Percentiles rank a stretch among this genome's conserved stretches.
Conservation (phyloP, 2,888 invertebrate species). For the Melangyna quadrimaculata region DNA sequence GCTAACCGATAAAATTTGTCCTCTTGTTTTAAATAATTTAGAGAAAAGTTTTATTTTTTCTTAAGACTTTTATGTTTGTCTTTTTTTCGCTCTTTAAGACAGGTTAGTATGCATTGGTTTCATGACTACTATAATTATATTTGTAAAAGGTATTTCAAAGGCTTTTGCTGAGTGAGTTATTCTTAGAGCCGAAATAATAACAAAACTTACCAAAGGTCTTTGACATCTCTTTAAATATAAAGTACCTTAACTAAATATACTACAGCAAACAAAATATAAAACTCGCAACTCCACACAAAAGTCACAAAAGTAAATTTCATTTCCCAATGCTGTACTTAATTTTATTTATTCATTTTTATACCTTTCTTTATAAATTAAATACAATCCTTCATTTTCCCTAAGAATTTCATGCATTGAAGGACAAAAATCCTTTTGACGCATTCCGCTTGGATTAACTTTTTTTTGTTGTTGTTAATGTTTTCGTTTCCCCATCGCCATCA, state of each 20-base stretch:
- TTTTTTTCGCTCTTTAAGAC: no score
- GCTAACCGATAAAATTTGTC: no score
- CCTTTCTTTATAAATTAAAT: constrained; percentile 44
- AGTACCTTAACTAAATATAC: no score
- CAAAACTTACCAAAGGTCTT: not conserved
- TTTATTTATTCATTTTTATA: not conserved
- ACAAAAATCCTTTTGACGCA: constrained; percentile 55
- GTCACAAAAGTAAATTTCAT: not conserved
- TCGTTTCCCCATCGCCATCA: constrained; percentile 36
- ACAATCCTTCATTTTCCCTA: constrained; percentile 36
- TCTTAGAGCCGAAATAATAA: not conserved
- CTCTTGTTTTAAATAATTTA: no score
- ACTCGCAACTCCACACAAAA: not conserved
- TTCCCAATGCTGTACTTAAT: not conserved
- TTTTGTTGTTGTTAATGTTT: not conserved
- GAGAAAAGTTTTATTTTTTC: no score
- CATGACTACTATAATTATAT: no score
- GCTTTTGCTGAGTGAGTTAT: no score
- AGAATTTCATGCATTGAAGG: constrained; percentile 50
- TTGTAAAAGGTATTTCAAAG: no score
- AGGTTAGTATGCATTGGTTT: no score
- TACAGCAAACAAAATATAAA: not conserved
- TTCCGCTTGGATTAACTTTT: constrained; percentile 51
- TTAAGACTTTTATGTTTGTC: no score
- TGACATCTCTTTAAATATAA: not conserved